A percentile compares a stretch with the other conserved stretches of the same genome.
Evolutionary conservation across 2,113 vertebrate genomes (phyloP).

Genomic region (Anguilla japonica): DNA sequence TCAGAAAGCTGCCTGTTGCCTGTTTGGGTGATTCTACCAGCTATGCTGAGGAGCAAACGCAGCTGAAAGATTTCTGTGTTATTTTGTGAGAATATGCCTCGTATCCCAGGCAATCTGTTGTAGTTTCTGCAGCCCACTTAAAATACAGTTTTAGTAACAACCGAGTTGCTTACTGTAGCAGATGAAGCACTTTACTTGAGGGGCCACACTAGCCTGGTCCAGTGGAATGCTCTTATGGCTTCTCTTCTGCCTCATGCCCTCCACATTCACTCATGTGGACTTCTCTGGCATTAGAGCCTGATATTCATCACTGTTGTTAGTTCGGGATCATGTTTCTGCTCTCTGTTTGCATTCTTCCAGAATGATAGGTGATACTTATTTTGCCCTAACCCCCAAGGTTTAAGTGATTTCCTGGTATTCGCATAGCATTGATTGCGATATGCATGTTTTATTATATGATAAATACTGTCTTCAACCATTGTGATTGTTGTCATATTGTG

Average conservation of each 20-base stretch:
- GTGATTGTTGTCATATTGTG: too few species aligned
- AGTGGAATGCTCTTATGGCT: not conserved
- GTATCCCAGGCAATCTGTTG: not conserved
- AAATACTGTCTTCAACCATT: too few species aligned
- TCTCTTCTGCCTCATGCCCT: not conserved
- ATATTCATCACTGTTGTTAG: too few species aligned
- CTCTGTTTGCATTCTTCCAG: not conserved
- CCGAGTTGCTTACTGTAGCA: not conserved
- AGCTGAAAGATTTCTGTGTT: too few species aligned
- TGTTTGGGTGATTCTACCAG: not conserved
- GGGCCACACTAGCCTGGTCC: not conserved
- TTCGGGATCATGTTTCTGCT: not conserved
- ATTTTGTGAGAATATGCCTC: not conserved
- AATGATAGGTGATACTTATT: not conserved
- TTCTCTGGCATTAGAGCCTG: too few species aligned
- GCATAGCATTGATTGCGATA: too few species aligned
- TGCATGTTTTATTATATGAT: too few species aligned
- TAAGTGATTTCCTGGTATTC: too few species aligned
- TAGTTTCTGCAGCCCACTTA: not conserved
- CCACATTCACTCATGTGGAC: too few species aligned
- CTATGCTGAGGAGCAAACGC: not conserved
- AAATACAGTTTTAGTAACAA: not conserved
- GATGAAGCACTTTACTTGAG: not conserved
- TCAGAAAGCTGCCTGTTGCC: not conserved
- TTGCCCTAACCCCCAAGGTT: too few species aligned